phyloP scores from a whole-genome alignment of 1,140 invertebrate genomes.

The Pogonomyrmex californicus region DNA sequence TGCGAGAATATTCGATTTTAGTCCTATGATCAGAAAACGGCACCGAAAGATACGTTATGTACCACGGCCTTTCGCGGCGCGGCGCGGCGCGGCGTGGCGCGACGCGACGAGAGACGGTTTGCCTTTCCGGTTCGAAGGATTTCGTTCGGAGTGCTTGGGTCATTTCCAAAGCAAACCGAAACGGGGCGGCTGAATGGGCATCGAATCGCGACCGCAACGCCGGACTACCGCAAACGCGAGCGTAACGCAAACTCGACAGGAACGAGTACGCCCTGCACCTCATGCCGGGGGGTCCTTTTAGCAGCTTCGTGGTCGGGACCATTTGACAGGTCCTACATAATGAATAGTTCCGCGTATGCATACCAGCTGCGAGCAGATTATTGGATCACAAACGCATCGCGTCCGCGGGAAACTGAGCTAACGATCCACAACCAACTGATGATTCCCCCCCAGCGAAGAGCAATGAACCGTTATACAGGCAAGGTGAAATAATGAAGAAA shows the following conservation, averaged over 20 bases:
- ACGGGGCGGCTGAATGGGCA: constrained; percentile 81
- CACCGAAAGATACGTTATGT: constrained; percentile 29
- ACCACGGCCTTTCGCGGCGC: constrained; percentile 35
- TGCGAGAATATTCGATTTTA: constrained; percentile 39
- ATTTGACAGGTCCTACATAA: constrained; percentile 81
- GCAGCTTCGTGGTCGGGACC: constrained; percentile 78
- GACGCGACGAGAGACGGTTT: constrained; percentile 77
- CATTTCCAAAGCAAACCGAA: constrained; percentile 84
- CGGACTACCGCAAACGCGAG: constrained; percentile 78
- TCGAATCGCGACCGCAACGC: constrained; percentile 82
- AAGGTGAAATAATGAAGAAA: background rate
- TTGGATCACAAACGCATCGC: constrained; percentile 44
- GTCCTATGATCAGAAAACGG: constrained; percentile 52
- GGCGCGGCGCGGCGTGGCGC: constrained; percentile 62
- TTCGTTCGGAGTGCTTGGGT: constrained; percentile 80
- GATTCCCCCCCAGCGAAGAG: background rate
- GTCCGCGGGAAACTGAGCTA: constrained; percentile 37
- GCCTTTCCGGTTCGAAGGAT: constrained; percentile 80
- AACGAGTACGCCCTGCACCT: constrained; percentile 67
- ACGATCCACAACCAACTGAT: constrained; percentile 14
- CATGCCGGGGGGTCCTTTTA: constrained; percentile 76
- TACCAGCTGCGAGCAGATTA: constrained; percentile 62
- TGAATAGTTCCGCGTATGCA: constrained; percentile 72
- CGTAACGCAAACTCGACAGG: constrained; percentile 79
- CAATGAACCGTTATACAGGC: constrained; percentile 1